phyloP scores from a whole-genome alignment of 2,888 invertebrate genomes.

The Nemurella pictetii region DNA sequence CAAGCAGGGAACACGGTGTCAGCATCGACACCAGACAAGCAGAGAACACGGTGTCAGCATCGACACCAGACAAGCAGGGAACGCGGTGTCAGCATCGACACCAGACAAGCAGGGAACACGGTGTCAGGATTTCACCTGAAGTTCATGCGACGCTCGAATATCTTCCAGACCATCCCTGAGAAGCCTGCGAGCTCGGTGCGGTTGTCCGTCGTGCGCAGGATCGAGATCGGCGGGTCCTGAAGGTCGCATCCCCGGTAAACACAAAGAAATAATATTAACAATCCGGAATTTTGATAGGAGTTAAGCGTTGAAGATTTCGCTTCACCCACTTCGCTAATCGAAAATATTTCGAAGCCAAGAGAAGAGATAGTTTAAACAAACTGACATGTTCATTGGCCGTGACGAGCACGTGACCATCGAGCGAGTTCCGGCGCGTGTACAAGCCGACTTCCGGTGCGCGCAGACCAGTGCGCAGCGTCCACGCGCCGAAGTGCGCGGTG shows the following conservation, averaged over 20 bases:
- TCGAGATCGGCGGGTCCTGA: slow-evolving; percentile 21
- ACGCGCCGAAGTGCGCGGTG: not conserved
- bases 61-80: no score
- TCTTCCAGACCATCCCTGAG: slow-evolving; percentile 31
- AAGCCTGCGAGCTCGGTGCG: slow-evolving; percentile 19
- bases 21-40: no score
- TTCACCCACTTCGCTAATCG: no score
- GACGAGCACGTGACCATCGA: not conserved
- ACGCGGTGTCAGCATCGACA: no score
- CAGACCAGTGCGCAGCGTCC: not conserved
- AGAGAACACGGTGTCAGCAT: no score
- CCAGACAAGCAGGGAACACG: no score
- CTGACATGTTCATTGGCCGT: slow-evolving; percentile 16
- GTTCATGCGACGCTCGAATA: slow-evolving; percentile 25
- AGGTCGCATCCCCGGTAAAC: no score
- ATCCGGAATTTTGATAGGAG: no score
- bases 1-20: not conserved
- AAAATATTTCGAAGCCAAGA: not conserved
- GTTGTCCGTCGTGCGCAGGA: not conserved
- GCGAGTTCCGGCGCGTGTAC: slow-evolving; percentile 7
- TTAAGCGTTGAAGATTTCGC: no score
- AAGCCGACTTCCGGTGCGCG: not conserved
- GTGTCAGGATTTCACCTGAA: slow-evolving; percentile 23
- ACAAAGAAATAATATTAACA: no score
- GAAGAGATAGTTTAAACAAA: not conserved